A percentile compares a stretch with the other conserved stretches of the same genome.
Evolutionary conservation across 2,888 invertebrate species (phyloP).

Genomic region (Phengaris alcon): DNA sequence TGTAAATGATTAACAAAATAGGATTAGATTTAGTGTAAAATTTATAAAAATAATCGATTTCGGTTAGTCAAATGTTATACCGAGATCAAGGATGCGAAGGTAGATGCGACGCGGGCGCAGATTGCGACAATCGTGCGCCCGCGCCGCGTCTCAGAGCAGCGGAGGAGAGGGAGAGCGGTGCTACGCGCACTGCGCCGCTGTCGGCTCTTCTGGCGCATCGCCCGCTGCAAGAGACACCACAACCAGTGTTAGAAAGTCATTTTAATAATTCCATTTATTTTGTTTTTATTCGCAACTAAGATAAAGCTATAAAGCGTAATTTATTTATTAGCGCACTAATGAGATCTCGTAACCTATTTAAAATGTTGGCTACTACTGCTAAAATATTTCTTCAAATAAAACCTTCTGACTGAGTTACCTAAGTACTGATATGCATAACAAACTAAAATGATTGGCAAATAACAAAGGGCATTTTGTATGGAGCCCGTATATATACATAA

Average conservation of each 20-base stretch:
- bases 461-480: too few relatives aligned
- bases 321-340: constrained; percentile 36
- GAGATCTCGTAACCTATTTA: constrained; percentile 39
- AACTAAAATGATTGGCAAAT: too few relatives aligned
- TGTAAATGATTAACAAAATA: constrained; percentile 59
- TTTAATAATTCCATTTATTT: constrained; percentile 55
- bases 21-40: constrained; percentile 51
- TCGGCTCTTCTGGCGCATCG: constrained; percentile 76
- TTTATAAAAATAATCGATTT: constrained; percentile 68
- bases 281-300: constrained; percentile 45
- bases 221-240: constrained; percentile 80
- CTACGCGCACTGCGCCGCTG: constrained; percentile 80
- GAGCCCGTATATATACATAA: too few relatives aligned
- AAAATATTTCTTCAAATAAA: not conserved
- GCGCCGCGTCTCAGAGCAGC: constrained; percentile 45
- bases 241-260: constrained; percentile 77
- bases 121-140: constrained; percentile 36
- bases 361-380: not conserved
- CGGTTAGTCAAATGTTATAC: constrained; percentile 75
- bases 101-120: constrained; percentile 50
- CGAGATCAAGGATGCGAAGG: constrained; percentile 73
- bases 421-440: too few relatives aligned
- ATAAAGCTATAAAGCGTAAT: constrained; percentile 49
- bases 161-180: constrained; percentile 44
- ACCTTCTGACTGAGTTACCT: not conserved